phyloP scores from a whole-genome alignment of 2,888 invertebrate species.

The Leptura quadrifasciata region DNA sequence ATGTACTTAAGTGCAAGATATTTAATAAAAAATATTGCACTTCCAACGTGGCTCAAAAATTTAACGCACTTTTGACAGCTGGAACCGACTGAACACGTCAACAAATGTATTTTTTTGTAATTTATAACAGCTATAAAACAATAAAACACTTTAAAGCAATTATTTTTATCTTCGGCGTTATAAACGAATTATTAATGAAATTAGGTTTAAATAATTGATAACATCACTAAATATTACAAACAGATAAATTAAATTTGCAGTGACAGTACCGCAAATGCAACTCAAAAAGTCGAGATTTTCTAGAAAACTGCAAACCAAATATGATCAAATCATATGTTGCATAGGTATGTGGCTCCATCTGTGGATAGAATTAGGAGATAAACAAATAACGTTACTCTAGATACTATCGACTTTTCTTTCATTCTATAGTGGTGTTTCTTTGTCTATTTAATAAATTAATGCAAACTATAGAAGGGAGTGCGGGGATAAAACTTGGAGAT shows the following conservation, averaged over 20 bases:
- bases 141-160: not conserved
- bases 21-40: conserved; percentile 26
- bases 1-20: not conserved
- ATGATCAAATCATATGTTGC: not conserved
- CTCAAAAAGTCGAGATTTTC: not conserved
- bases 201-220: not conserved
- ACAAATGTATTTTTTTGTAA: conserved; percentile 20
- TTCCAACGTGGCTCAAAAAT: conserved; percentile 52
- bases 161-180: not conserved
- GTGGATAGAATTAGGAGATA: too few relatives aligned
- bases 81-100: conserved; percentile 48
- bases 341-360: not conserved
- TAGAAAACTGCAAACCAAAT: not conserved
- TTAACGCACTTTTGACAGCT: conserved; percentile 34
- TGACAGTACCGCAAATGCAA: not conserved
- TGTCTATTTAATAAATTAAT: conserved; percentile 1
- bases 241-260: not conserved
- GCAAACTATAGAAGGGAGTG: not conserved
- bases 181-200: not conserved
- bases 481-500: not conserved
- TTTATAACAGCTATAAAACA: not conserved
- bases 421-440: not conserved
- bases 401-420: not conserved
- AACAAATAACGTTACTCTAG: not conserved
- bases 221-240: not conserved